Evolutionary conservation across 2,113 vertebrate genomes (phyloP).

Genomic region (Bubo bubo): DNA sequence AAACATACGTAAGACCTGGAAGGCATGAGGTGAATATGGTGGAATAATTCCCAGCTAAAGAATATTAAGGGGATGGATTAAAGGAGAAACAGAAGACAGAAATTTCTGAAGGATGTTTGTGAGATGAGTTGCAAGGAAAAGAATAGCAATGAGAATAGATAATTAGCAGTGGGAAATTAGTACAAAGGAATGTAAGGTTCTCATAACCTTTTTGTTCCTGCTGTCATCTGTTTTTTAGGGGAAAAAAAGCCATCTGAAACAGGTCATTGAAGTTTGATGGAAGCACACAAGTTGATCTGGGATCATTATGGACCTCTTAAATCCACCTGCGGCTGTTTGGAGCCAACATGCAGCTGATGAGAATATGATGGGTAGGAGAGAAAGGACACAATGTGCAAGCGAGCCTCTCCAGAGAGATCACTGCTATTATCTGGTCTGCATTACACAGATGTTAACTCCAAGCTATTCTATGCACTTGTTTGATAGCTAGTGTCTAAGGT

Average conservation of each 20-base stretch:
- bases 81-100: background rate
- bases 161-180: conserved; percentile 35
- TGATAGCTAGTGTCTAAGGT: conserved; percentile 1
- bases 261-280: background rate
- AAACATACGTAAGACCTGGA: background rate
- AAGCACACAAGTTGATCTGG: background rate
- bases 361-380: background rate
- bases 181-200: conserved; percentile 7
- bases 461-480: background rate
- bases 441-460: background rate
- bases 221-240: background rate
- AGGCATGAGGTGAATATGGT: background rate
- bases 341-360: background rate
- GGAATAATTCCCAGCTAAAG: background rate
- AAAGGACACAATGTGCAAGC: background rate
- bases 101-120: background rate
- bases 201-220: conserved; percentile 32
- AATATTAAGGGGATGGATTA: background rate
- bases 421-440: background rate
- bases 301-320: background rate
- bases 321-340: background rate
- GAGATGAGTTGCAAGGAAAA: background rate
- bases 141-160: background rate
- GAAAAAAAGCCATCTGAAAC: background rate
- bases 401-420: background rate